Evolutionary conservation across 2,888 invertebrate species (phyloP).

Genomic region (Macaria notata): DNA sequence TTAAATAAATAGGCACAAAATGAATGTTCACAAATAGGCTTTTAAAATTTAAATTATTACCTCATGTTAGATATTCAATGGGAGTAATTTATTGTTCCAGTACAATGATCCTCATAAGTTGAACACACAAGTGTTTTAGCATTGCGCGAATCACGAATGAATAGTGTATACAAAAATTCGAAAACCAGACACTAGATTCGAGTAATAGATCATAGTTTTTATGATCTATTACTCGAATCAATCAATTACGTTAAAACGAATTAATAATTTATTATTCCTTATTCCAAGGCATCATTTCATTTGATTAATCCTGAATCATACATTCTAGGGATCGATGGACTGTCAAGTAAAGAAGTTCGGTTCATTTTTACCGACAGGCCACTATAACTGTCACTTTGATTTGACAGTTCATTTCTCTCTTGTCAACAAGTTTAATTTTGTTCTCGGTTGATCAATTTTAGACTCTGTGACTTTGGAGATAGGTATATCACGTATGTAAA

Average conservation of each 20-base stretch:
- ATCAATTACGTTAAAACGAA: not conserved
- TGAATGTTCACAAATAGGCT: slow-evolving; percentile 19
- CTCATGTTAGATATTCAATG: slow-evolving; percentile 4
- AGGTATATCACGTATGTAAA: slow-evolving; percentile 15
- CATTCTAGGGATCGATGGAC: slow-evolving; percentile 63
- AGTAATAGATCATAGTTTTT: too few relatives aligned
- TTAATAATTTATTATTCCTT: slow-evolving; percentile 7
- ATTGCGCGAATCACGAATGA: too few relatives aligned
- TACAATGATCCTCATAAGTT: too few relatives aligned
- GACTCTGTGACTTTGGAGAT: slow-evolving; percentile 40
- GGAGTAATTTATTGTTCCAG: not conserved
- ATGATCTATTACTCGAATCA: slow-evolving; percentile 1
- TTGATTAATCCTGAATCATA: slow-evolving; percentile 13
- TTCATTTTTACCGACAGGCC: slow-evolving; percentile 69
- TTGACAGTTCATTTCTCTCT: slow-evolving; percentile 64
- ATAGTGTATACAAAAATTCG: too few relatives aligned
- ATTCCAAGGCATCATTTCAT: slow-evolving; percentile 13
- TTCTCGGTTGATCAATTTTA: slow-evolving; percentile 31
- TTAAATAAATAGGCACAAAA: slow-evolving; percentile 20
- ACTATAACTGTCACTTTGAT: slow-evolving; percentile 64
- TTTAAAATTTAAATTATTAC: slow-evolving; percentile 14
- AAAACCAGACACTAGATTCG: too few relatives aligned
- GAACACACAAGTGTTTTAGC: too few relatives aligned
- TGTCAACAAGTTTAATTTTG: slow-evolving; percentile 31
- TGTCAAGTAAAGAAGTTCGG: slow-evolving; percentile 61